Base-by-base conservation (phyloP, 2,888 invertebrate species). In the Drosophila nigricruria region DNA sequence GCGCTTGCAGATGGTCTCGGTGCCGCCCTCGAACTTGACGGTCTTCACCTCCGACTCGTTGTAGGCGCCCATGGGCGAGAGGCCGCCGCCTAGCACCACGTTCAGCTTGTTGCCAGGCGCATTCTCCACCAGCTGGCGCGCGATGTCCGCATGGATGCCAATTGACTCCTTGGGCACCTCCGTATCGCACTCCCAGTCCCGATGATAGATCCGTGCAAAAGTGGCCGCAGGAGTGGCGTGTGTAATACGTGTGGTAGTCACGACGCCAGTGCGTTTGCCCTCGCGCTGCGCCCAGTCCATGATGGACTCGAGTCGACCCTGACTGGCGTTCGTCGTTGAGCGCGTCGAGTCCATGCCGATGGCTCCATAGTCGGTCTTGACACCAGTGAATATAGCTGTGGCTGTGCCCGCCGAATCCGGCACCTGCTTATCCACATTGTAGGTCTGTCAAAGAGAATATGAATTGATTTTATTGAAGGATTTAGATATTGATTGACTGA, bases 351-450 rank as follows among this genome's bases (percentile, higher is more conserved):
- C 91, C 73, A 95, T 91, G 8, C 95, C 95, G 52, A 95, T 91
- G 12, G 94, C 93, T 61, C 93, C 94, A 73, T 94, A 94, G 73
- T 94, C 94, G 43, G 94, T 94, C 91, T 96, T 96, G 0, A 94
- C 94, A 1, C 96, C 96, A 60, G 94, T 93, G 78, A 95, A 94
- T 84, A 95, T 94, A 2, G 95, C 95, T 1, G 96, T 96, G 0
- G 95, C 96, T 0, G 96, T 95, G 3, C 94, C 95, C 2, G 96
- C 96, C 3, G 95, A 95, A 85, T 96, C 96, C 0, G 96, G 94
- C 16, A 95, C 95, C 92, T 96, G 96, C 66, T 94, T 94, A 89
- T 96, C 95, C n/a, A 94, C 94, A 79, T 95, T 95, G 92, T 96
- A 96, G 0, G 96, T 96, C 95, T 95, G 68, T 2, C 20, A 23